phyloP scores from a whole-genome alignment of 2,888 invertebrate species.

The Chloromyia formosa region DNA sequence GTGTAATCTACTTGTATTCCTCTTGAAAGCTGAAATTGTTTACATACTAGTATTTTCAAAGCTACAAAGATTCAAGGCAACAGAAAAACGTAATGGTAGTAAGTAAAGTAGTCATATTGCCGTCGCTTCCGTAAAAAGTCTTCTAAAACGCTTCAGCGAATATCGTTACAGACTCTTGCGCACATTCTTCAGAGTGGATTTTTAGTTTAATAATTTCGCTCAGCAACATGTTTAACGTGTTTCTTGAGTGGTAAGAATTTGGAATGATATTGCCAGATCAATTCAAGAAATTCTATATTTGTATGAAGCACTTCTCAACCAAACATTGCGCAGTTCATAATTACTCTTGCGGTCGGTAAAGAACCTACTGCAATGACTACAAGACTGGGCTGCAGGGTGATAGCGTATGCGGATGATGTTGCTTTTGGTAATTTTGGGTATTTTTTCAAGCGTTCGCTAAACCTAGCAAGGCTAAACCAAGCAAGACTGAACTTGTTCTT shows the following conservation, averaged over 20 bases:
- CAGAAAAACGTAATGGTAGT: not conserved
- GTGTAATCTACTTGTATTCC: too few relatives aligned
- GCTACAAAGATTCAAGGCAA: not conserved
- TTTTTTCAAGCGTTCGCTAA: too few relatives aligned
- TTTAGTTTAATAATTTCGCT: not conserved
- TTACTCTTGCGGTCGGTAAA: too few relatives aligned
- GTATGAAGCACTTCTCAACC: not conserved
- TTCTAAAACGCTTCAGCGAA: conserved; percentile 17
- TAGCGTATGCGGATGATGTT: too few relatives aligned
- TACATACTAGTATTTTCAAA: too few relatives aligned
- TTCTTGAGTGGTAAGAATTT: not conserved
- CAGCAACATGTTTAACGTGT: not conserved
- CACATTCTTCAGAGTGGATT: not conserved
- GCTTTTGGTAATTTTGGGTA: too few relatives aligned
- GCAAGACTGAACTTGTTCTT: too few relatives aligned
- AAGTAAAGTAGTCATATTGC: not conserved
- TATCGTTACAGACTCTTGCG: not conserved
- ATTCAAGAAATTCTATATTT: not conserved
- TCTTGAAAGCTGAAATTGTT: too few relatives aligned
- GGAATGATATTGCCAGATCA: not conserved
- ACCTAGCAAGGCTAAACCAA: too few relatives aligned
- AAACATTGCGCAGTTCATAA: not conserved
- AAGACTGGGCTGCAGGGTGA: too few relatives aligned
- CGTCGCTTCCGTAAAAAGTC: conserved; percentile 22
- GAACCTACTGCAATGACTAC: too few relatives aligned